Evolutionary conservation across 2,797 vertebrate genomes (phyloP).

Genomic region (Brachyalestes nurse): DNA sequence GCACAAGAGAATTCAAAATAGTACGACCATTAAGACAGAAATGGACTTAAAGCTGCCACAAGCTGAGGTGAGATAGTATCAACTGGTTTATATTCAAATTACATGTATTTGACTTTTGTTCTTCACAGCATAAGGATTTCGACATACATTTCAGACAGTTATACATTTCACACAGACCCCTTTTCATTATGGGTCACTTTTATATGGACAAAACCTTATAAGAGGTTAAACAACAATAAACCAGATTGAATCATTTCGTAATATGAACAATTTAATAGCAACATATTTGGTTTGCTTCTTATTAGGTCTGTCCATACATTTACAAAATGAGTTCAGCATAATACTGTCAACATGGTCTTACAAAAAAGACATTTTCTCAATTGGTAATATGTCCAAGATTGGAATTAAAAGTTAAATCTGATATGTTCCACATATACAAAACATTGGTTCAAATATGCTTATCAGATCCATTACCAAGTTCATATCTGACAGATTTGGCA

Average conservation of each 20-base stretch:
- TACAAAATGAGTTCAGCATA: neutral
- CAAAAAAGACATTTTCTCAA: too few relatives aligned
- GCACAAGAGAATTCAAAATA: conserved; percentile 71
- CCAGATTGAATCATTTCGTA: neutral
- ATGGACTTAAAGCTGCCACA: conserved; percentile 84
- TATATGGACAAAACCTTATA: conserved; percentile 29
- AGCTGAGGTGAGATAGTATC: neutral
- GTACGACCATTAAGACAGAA: conserved; percentile 53
- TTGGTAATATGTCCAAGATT: conserved; percentile 9
- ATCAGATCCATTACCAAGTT: neutral
- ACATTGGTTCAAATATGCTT: neutral
- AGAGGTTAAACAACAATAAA: conserved; percentile 10
- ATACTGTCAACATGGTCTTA: neutral
- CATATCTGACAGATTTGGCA: neutral
- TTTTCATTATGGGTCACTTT: neutral
- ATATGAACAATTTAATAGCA: neutral
- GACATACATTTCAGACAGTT: conserved; percentile 19
- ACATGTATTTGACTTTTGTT: neutral
- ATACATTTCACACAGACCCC: conserved; percentile 3
- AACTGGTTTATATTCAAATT: conserved; percentile 19
- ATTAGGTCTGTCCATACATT: conserved; percentile 38
- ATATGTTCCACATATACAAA: neutral
- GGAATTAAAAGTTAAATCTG: conserved; percentile 5
- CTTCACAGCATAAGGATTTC: neutral
- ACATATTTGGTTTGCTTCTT: conserved; percentile 1